Conservation (phyloP, 2,888 invertebrate genomes). For the Zelleria hepariella region DNA sequence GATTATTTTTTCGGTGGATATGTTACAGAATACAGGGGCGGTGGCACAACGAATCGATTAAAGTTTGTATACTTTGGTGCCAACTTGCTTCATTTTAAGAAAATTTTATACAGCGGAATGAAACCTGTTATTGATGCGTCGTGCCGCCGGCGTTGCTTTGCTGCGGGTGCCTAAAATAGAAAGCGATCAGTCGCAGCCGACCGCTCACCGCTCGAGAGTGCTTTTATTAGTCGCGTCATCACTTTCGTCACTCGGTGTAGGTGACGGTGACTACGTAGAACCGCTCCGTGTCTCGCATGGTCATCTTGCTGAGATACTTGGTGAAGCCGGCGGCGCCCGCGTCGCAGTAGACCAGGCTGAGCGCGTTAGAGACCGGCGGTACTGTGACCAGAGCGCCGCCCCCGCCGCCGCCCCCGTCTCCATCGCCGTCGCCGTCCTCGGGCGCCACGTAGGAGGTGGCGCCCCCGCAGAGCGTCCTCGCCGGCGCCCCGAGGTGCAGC, state of each 20-base stretch:
- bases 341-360: constrained; percentile 76
- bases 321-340: constrained; percentile 60
- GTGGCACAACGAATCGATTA: too few species aligned
- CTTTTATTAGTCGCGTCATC: background rate
- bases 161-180: too few species aligned
- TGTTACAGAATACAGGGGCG: too few species aligned
- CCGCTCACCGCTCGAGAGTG: too few species aligned
- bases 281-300: constrained; percentile 23
- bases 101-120: too few species aligned
- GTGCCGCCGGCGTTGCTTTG: too few species aligned
- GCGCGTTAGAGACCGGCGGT: constrained; percentile 75
- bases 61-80: too few species aligned
- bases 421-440: constrained; percentile 25
- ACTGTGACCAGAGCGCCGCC: constrained; percentile 69
- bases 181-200: too few species aligned
- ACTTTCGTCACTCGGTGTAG: constrained; percentile 50
- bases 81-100: too few species aligned
- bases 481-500: constrained; percentile 41
- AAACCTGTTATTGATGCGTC: too few species aligned
- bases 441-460: constrained; percentile 18
- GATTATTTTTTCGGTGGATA: too few species aligned
- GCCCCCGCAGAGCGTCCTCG: constrained; percentile 17
- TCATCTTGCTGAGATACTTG: constrained; percentile 50
- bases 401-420: constrained; percentile 22
- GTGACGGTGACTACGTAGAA: constrained; percentile 52